These are phyloP conservation scores for Drosophila quinaria DNA, from an alignment of 2,888 invertebrate genomes.

Conservation along the genomic window DNA sequence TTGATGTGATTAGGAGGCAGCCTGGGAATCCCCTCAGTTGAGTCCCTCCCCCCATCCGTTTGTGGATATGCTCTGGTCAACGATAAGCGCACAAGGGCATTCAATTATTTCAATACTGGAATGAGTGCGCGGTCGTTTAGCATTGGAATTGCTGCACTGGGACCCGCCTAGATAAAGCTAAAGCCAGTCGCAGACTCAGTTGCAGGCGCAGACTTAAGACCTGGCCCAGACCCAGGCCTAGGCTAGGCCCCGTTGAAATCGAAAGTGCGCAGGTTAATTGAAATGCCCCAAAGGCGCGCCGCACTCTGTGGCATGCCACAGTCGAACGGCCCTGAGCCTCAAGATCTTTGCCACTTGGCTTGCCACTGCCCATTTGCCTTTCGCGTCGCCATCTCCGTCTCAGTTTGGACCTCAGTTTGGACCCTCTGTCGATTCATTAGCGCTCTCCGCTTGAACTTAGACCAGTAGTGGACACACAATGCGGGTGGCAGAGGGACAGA, in stretches of 20 bases:
- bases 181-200: conserved; percentile 13
- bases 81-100: conserved; percentile 60
- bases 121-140: conserved; percentile 67
- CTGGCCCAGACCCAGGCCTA: conserved; percentile 12
- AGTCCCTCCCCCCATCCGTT: neutral
- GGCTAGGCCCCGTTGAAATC: conserved; percentile 65
- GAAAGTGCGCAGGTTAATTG: conserved; percentile 80
- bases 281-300: conserved; percentile 75
- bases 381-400: conserved; percentile 17
- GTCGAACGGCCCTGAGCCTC: conserved; percentile 51
- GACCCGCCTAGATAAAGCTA: conserved; percentile 54
- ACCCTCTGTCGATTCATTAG: conserved; percentile 45
- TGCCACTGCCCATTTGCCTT: conserved; percentile 55
- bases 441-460: conserved; percentile 41
- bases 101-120: conserved; percentile 74
- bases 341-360: conserved; percentile 54
- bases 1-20: conserved; percentile 67
- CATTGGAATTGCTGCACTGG: conserved; percentile 48
- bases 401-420: neutral
- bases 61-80: conserved; percentile 21
- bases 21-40: conserved; percentile 10
- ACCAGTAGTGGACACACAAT: conserved; percentile 37
- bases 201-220: conserved; percentile 12
- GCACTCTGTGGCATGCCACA: conserved; percentile 39
- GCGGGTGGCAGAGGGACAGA: conserved; percentile 18